These are phyloP conservation scores for Augochlorella aurata DNA, from an alignment of 2,888 invertebrate genomes.

Conservation along the genomic window DNA sequence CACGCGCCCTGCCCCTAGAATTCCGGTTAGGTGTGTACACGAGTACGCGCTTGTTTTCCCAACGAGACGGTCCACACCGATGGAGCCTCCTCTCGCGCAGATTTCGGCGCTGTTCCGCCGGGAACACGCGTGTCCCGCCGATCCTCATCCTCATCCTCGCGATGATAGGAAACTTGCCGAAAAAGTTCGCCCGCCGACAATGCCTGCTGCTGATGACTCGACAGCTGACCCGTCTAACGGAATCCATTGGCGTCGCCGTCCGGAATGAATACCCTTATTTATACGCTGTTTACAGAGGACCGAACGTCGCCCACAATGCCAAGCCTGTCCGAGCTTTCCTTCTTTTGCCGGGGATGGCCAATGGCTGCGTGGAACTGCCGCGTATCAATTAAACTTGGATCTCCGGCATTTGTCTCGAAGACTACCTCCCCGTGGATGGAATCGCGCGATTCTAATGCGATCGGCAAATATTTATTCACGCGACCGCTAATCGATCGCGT, in stretches of 20 bases:
- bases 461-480: not conserved
- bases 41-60: slow-evolving; percentile 55
- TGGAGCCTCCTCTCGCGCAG: slow-evolving; percentile 48
- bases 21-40: slow-evolving; percentile 48
- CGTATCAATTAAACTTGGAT: not conserved
- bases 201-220: slow-evolving; percentile 36
- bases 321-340: not conserved
- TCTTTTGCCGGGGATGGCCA: not conserved
- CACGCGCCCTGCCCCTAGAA: slow-evolving; percentile 45
- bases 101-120: slow-evolving; percentile 46
- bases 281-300: slow-evolving; percentile 22
- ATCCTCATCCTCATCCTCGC: slow-evolving; percentile 29
- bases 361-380: not conserved
- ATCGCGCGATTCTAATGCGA: not conserved
- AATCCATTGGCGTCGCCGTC: not conserved
- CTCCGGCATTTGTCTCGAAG: no score
- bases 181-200: slow-evolving; percentile 30
- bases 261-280: slow-evolving; percentile 8
- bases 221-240: not conserved
- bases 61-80: slow-evolving; percentile 48
- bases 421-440: no score
- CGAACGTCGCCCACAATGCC: not conserved
- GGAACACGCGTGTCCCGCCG: slow-evolving; percentile 30
- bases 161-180: slow-evolving; percentile 33
- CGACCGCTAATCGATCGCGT: not conserved